Evolutionary conservation across 2,113 vertebrate genomes (phyloP).

Genomic region (Saguinus midas): DNA sequence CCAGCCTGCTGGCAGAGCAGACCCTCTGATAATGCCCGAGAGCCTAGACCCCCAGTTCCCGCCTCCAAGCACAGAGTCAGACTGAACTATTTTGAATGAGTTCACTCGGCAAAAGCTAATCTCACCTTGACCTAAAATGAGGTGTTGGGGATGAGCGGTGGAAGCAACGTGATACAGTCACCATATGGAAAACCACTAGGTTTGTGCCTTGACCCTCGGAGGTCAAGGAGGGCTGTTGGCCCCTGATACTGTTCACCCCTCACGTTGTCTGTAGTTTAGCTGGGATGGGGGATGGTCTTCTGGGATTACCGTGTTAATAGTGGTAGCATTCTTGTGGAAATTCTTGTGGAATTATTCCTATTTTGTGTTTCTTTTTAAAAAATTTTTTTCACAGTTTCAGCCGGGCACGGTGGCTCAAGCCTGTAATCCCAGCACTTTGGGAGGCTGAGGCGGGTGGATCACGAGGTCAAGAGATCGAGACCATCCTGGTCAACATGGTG

Average conservation of each 20-base stretch:
- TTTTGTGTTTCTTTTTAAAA: not conserved
- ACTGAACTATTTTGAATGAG: not conserved
- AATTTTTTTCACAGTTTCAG: not conserved
- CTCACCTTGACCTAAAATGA: not conserved
- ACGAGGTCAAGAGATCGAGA: no score
- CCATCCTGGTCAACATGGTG: no score
- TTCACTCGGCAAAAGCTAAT: not conserved
- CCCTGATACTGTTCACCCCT: not conserved
- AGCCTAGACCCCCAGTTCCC: not conserved
- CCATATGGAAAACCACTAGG: not conserved
- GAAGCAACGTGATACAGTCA: not conserved
- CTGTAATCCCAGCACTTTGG: no score
- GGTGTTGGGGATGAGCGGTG: not conserved
- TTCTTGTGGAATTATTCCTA: not conserved
- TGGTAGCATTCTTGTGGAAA: not conserved
- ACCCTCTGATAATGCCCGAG: not conserved
- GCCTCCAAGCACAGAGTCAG: slow-evolving; percentile 11
- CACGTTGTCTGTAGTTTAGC: not conserved
- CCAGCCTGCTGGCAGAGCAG: not conserved
- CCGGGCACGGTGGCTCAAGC: no score
- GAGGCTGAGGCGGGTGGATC: no score
- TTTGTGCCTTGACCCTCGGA: not conserved
- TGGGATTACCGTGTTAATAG: not conserved
- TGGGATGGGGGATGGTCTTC: not conserved
- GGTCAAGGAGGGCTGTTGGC: not conserved